phyloP scores from a whole-genome alignment of 2,113 vertebrate species.

The Chinchilla lanigera region DNA sequence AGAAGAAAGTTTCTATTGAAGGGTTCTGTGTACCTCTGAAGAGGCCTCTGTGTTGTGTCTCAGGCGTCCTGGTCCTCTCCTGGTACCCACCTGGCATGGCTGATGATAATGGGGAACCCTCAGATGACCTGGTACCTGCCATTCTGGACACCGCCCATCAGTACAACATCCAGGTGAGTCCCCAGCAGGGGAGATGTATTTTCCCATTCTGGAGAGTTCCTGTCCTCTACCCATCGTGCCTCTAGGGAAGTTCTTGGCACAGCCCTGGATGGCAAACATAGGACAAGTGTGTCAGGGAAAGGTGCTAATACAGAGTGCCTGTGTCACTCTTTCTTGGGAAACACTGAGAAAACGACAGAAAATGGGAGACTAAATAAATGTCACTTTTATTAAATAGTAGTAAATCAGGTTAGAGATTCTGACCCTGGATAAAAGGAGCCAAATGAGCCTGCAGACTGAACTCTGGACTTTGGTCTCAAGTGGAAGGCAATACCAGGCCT shows the following conservation, averaged over 20 bases:
- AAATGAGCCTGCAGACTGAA: neutral
- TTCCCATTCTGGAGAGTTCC: neutral
- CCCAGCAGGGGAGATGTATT: neutral
- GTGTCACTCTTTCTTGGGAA: neutral
- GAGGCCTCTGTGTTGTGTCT: conserved; percentile 56
- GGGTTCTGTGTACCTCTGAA: conserved; percentile 17
- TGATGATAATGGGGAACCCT: conserved; percentile 92
- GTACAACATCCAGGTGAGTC: conserved; percentile 92
- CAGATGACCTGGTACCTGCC: conserved; percentile 91
- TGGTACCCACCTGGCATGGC: conserved; percentile 94
- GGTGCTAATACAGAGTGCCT: neutral
- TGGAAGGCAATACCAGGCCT: neutral
- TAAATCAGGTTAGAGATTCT: neutral
- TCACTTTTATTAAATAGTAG: neutral
- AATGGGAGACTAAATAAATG: conserved; percentile 10
- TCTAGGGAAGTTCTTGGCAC: neutral
- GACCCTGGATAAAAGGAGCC: neutral
- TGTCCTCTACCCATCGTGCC: neutral
- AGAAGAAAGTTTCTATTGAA: neutral
- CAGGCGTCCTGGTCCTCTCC: conserved; percentile 93
- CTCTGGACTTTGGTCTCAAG: neutral
- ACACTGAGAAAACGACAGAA: neutral
- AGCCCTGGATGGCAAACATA: neutral
- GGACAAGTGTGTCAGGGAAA: neutral
- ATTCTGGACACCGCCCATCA: conserved; percentile 92